phyloP scores from a whole-genome alignment of 2,113 vertebrate genomes.

The Bagarius yarrelli region DNA sequence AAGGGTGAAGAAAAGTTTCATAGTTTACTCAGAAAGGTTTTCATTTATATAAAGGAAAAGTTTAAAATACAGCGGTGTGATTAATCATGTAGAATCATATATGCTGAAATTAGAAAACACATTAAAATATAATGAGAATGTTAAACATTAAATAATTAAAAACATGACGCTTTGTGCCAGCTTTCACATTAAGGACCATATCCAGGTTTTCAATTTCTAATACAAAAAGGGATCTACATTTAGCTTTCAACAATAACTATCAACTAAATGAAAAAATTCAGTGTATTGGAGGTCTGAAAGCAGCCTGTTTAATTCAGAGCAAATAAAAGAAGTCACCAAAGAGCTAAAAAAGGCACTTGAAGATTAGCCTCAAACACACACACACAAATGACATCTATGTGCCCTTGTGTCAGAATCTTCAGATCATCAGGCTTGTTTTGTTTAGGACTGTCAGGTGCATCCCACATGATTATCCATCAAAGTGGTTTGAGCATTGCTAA shows the following conservation, averaged over 20 bases:
- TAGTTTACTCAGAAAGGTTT: constrained; percentile 44
- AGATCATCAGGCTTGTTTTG: constrained; percentile 28
- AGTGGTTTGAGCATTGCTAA: constrained; percentile 18
- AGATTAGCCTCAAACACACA: constrained; percentile 3
- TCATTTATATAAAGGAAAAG: background rate
- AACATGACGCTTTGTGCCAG: too few relatives aligned
- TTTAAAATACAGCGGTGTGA: background rate
- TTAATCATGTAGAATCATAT: background rate
- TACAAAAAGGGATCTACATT: background rate
- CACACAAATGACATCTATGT: constrained; percentile 7
- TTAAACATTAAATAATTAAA: constrained; percentile 7
- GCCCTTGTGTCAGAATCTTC: constrained; percentile 32
- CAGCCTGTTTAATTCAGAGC: background rate
- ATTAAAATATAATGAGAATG: background rate
- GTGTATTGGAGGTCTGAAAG: background rate
- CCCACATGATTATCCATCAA: constrained; percentile 39
- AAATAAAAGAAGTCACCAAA: background rate
- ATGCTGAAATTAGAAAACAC: background rate
- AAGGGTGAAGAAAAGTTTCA: constrained; percentile 43
- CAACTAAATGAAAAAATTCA: background rate
- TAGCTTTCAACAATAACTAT: background rate
- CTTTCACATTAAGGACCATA: background rate
- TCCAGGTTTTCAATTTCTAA: background rate
- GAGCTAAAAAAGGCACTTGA: background rate
- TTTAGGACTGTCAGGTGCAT: constrained; percentile 21